Conservation (phyloP, 2,797 vertebrate species). For the Mormyrus proboscirostris region DNA sequence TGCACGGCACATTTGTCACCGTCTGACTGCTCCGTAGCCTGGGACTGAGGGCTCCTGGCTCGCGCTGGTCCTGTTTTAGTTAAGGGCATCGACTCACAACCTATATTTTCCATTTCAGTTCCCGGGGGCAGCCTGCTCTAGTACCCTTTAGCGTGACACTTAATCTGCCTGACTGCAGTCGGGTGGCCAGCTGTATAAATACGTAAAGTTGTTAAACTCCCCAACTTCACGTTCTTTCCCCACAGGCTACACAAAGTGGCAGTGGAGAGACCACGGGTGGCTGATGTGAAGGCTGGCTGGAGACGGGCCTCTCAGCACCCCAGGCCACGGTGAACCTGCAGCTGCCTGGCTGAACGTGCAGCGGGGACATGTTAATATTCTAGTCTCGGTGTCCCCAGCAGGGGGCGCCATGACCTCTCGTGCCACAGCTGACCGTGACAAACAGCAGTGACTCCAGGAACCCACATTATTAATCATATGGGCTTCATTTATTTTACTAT, state of each 20-base stretch:
- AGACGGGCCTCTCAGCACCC: constrained; percentile 49
- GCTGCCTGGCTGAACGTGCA: background rate
- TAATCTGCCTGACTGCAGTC: background rate
- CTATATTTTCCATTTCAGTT: background rate
- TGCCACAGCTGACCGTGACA: background rate
- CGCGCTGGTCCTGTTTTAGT: background rate
- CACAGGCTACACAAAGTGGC: constrained; percentile 41
- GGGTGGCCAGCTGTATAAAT: background rate
- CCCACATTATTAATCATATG: background rate
- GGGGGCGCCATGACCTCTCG: background rate
- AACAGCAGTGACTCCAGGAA: background rate
- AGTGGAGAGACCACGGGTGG: constrained; percentile 29
- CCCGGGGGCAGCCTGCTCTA: background rate
- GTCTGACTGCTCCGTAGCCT: background rate
- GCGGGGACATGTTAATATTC: too few relatives aligned
- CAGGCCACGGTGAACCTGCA: constrained; percentile 45
- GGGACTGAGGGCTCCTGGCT: background rate
- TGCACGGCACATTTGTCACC: background rate
- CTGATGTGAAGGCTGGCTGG: constrained; percentile 24
- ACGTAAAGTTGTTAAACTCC: background rate
- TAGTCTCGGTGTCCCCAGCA: background rate
- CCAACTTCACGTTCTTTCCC: background rate
- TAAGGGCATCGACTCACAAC: background rate
- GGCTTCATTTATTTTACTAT: background rate
- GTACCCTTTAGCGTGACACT: background rate